Base-by-base conservation (phyloP, 2,888 invertebrate genomes). In the Bruchidius siliquastri region DNA sequence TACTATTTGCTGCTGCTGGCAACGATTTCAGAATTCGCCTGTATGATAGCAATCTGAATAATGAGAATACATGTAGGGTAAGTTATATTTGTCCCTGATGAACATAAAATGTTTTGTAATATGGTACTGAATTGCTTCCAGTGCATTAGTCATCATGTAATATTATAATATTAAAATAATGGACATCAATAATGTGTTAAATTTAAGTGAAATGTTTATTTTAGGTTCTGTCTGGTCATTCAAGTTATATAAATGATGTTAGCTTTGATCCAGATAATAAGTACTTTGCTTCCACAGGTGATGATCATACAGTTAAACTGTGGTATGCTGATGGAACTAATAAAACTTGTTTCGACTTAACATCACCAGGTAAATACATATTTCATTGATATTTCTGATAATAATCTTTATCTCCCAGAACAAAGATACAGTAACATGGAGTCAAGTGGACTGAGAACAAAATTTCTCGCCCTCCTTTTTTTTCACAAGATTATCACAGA, bases 221-320 rank as follows among this genome's bases (percentile, higher is more conserved):
- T 68, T 21, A 91, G 91, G 84, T 89, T 72, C 82, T 91, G 67
- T 85, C 86, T 76, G 92, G 92, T 2, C 94, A 94, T 81, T 89
- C 86, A 32, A 91, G 89, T 83, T 94, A 92, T 82, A 88, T 94
- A 20, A 94, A 94, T 84, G 90, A 90, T 76, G 84, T 93, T 21
- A 88, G 90, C 13, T 94, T 91, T 88, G 92, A 93, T 81, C 89
- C 91, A 20, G 91, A 91, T 74, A 93, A 93, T 26, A 90, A 90
- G 74, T 88, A 90, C 78, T 83, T 94, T 72, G 93, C 92, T 20
- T 93, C 93, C n/a, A 91, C 91, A 0, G 91, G 93, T 78, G 94
- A 94, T 86, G 94, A 94, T 84, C 90, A 91, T 77, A 91, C 92
- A 0, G 93, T 93, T 80, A 90, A 90, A 80, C 86, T 94, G 30